Evolutionary conservation across 2,888 invertebrate genomes (phyloP), one percentile per base, ranked within the genome.

Genomic region (Dione juno): DNA sequence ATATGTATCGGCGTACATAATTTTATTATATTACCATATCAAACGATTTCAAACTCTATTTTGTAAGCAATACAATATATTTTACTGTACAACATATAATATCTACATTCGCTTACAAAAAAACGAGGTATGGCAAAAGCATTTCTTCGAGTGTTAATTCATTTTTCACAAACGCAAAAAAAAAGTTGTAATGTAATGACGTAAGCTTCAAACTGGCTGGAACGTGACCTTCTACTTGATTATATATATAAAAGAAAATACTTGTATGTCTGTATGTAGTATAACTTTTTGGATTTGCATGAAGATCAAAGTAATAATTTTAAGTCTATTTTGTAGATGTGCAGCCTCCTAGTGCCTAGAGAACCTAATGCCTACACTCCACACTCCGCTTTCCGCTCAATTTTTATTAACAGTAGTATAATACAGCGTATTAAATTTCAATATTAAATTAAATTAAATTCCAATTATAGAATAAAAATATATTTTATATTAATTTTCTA

Each of bases 131-230:
- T 75, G 74, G 79, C 78, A 75, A 78, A 78, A 81, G 75, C 80
- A 86, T 84, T 84, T 85, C 84, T 82, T 78, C 67, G 76, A 79
- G 79, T 79, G 80, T 74, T 82, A 78, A 76, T 76, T 76, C 74
- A 77, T 81, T 75, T 72, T 74, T 72, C 61, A 67, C 48, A 61
- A 78, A 57, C 11, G 57, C 57, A 77, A 80, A 77, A 79, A 75
- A 76, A 76, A 74, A 53, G 63, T 74, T 54, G 69, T 79, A 73
- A 77, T 79, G 80, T 81, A 80, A 80, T 86, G 86, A 86, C 84
- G 85, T 84, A 86, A 86, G 80, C 79, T 71, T 76, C 43, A 74
- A 74, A 78, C 77, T 72, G 76, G 77, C 76, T 74, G 13, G 53
- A 16, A 70, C 68, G 41, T 75, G 77, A 78, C 77, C 77, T 79